phyloP scores from a whole-genome alignment of 2,888 invertebrate genomes.

The Ferrisia virgata region DNA sequence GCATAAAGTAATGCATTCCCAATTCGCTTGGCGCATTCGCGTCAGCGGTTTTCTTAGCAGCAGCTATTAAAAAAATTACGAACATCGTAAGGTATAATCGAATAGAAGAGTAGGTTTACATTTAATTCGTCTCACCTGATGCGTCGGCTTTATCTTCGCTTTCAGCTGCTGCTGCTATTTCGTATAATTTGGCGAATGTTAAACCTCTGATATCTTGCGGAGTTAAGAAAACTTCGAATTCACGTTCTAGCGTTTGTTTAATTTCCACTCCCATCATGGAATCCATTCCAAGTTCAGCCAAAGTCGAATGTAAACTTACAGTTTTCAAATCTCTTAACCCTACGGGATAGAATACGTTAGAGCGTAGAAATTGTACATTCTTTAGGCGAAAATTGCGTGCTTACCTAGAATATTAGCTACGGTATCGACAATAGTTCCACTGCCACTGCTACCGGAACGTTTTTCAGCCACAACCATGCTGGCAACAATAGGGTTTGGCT shows the following conservation, averaged over 20 bases:
- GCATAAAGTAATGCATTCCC: conserved; percentile 58
- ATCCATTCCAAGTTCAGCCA: conserved; percentile 93
- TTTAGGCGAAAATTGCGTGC: neutral
- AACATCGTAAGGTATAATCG: neutral
- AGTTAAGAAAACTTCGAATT: conserved; percentile 80
- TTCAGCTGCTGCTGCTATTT: conserved; percentile 51
- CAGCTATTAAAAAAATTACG: neutral
- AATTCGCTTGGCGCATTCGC: conserved; percentile 37
- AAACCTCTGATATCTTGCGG: conserved; percentile 80
- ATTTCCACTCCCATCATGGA: conserved; percentile 97
- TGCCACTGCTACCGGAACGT: conserved; percentile 61
- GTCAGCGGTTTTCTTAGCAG: neutral
- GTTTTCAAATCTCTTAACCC: conserved; percentile 67
- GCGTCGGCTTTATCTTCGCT: conserved; percentile 39
- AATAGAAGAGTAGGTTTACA: neutral
- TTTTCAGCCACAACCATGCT: conserved; percentile 88
- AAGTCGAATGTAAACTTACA: conserved; percentile 66
- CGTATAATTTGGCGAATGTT: conserved; percentile 66
- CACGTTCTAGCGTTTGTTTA: conserved; percentile 84
- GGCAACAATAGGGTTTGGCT: conserved; percentile 64
- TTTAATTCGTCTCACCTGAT: neutral
- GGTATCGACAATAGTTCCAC: conserved; percentile 68
- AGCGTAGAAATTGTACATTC: neutral
- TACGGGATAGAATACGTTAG: conserved; percentile 49
- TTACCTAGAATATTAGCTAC: conserved; percentile 62